Evolutionary conservation across 2,888 invertebrate genomes (phyloP).

Genomic region (Tetragonula carbonaria): DNA sequence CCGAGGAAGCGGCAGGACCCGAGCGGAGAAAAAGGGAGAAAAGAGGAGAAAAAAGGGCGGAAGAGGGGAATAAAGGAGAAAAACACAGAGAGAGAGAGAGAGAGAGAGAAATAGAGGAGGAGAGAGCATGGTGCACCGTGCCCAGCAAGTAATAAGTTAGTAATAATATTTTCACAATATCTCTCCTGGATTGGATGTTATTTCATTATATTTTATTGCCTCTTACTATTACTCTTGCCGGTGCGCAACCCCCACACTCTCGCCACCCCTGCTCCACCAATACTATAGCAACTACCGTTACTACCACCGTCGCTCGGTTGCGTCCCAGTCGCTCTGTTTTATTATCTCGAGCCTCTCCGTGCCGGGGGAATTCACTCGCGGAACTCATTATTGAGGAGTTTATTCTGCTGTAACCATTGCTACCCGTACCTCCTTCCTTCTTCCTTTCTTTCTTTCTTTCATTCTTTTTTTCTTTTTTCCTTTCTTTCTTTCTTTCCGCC

Average conservation of each 20-base stretch:
- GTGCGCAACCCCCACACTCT: slow-evolving; percentile 63
- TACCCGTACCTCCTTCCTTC: slow-evolving; percentile 48
- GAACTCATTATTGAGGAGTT: slow-evolving; percentile 83
- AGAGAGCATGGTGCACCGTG: slow-evolving; percentile 66
- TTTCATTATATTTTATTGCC: slow-evolving; percentile 83
- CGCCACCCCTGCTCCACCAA: slow-evolving; percentile 46
- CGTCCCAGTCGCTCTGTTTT: slow-evolving; percentile 77
- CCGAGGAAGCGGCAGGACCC: slow-evolving; percentile 2
- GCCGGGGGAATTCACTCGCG: slow-evolving; percentile 80
- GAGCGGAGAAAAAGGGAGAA: background rate
- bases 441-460: slow-evolving; percentile 18
- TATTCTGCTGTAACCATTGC: slow-evolving; percentile 82
- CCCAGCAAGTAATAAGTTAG: slow-evolving; percentile 82
- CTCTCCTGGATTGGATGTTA: slow-evolving; percentile 82
- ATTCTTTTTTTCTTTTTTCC: background rate
- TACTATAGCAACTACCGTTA: slow-evolving; percentile 46
- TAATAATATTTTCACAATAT: slow-evolving; percentile 84
- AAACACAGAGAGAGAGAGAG: slow-evolving; percentile 4
- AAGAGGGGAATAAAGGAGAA: slow-evolving; percentile 1
- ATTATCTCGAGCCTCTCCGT: slow-evolving; percentile 78
- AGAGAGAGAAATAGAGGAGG: slow-evolving; percentile 15
- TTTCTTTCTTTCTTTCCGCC: background rate
- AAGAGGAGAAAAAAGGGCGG: background rate
- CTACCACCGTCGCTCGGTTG: slow-evolving; percentile 53
- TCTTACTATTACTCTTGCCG: slow-evolving; percentile 80